A percentile compares a stretch with the other conserved stretches of the same genome.
These are phyloP conservation scores for Corythornis leucogaster DNA, from an alignment of 2,797 vertebrate genomes.

Conservation along the genomic window DNA sequence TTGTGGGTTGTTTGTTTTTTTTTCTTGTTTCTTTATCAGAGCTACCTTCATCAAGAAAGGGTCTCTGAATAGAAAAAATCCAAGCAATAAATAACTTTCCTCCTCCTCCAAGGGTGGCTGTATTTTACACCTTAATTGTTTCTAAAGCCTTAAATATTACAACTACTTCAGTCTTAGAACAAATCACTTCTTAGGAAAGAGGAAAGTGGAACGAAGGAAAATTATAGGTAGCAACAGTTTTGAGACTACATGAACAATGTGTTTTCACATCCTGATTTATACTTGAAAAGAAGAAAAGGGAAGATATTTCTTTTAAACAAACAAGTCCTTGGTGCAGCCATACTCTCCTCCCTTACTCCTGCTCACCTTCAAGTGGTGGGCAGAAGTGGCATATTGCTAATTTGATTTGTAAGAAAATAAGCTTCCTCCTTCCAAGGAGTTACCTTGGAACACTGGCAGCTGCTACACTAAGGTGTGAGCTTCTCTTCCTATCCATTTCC, in stretches of 20 bases:
- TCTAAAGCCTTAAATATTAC: background rate
- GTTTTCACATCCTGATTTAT: background rate
- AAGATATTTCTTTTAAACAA: background rate
- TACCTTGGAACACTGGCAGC: background rate
- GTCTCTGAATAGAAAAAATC: background rate
- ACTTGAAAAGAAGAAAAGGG: background rate
- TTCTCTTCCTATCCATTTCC: background rate
- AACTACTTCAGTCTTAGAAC: conserved; percentile 53
- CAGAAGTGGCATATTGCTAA: background rate
- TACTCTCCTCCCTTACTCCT: background rate
- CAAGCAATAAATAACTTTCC: background rate
- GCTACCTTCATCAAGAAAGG: background rate
- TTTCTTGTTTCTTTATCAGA: background rate
- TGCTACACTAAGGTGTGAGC: background rate
- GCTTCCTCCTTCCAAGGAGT: background rate
- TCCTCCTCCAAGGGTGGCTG: background rate
- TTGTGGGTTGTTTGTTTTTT: background rate
- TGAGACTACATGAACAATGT: background rate
- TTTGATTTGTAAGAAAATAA: background rate
- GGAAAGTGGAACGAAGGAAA: conserved; percentile 5
- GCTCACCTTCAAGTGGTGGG: background rate
- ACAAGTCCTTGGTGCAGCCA: background rate
- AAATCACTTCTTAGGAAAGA: background rate
- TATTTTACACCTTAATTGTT: background rate
- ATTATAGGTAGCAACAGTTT: background rate